A percentile compares a stretch with the other conserved stretches of the same genome.
phyloP scores from a whole-genome alignment of 2,113 vertebrate genomes.

The Pluvialis apricaria region DNA sequence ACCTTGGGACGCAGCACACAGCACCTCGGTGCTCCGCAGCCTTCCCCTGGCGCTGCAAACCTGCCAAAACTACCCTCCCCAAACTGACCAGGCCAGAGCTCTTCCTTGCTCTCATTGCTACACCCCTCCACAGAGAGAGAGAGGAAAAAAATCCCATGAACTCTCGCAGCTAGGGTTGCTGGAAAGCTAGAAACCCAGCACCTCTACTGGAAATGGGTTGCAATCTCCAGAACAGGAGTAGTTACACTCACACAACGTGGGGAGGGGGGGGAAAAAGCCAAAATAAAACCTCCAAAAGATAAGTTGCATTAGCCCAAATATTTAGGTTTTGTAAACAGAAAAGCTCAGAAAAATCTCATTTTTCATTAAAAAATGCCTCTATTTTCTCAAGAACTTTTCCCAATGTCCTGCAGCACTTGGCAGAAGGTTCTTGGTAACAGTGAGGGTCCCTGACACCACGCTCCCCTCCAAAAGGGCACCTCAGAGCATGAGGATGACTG shows the following conservation, averaged over 20 bases:
- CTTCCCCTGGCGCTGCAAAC: not conserved
- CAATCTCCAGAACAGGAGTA: not conserved
- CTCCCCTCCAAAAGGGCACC: not conserved
- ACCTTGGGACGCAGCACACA: not conserved
- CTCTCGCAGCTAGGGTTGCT: not conserved
- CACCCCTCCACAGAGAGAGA: not conserved
- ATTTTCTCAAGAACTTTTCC: not conserved
- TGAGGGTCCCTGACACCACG: fast-evolving
- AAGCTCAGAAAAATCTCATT: not conserved
- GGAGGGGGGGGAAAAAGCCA: not conserved
- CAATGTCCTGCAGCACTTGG: not conserved
- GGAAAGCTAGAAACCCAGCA: not conserved
- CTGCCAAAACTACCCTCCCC: not conserved
- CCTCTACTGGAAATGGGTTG: not conserved
- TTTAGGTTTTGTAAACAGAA: not conserved
- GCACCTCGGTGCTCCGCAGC: not conserved
- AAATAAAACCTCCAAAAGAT: not conserved
- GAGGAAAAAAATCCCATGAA: fast-evolving
- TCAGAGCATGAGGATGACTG: not conserved
- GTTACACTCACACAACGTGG: not conserved
- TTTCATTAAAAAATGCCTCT: not conserved
- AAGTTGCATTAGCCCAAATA: not conserved
- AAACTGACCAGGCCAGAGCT: not conserved
- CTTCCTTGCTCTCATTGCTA: not conserved
- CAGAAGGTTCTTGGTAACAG: not conserved